Base-by-base conservation (phyloP, 92 coral and sea anemone genomes). In the Phymanthus crucifer region DNA sequence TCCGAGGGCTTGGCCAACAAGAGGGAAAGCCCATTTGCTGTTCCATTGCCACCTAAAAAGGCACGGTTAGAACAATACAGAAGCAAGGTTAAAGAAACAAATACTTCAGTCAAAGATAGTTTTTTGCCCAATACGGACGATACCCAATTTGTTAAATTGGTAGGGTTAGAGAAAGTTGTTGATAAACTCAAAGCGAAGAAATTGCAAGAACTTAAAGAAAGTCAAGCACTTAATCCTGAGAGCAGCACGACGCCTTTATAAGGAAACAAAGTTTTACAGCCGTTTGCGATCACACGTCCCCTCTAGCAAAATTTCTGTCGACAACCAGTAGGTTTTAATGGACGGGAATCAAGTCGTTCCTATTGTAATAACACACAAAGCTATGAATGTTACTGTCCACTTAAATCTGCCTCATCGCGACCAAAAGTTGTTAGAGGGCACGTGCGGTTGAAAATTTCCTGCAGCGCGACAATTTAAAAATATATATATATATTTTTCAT, bases 121-220 rank as follows among this genome's bases (percentile, higher is more conserved):
- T 96, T 96, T 65, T 82, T 96, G 47, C 99, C 99, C 16, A 91
- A 87, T 69, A 83, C 88, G 26, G 93, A 91, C 24, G 99, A 96
- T 80, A 66, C 76, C 67, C 70, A 89, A 70, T 96, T 96, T 69
- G 93, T 89, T 4, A 90, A 89, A 81, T 73, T 96, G 65, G 86
- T 96, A n/a, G 99, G 99, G 24, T 76, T 96, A 32, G 99, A 96
- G 71, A 90, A 90, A 32, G 96, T 96, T 29, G 96, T 96, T 3
- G 78, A 85, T 26, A 87, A 80, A 35, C 80, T 92, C 5, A 89
- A 78, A 70, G 84, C 74, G 13, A 80, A 80, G 58, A 70, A 80
- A 18, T 26, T 68, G 38, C 46, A 9, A 2, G 84, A 68, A 23
- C 68, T 40, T n/a, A 32, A 27, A 52, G 56, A 58, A 36, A 37